phyloP scores from a whole-genome alignment of 2,113 vertebrate species.

The Girardinichthys multiradiatus region DNA sequence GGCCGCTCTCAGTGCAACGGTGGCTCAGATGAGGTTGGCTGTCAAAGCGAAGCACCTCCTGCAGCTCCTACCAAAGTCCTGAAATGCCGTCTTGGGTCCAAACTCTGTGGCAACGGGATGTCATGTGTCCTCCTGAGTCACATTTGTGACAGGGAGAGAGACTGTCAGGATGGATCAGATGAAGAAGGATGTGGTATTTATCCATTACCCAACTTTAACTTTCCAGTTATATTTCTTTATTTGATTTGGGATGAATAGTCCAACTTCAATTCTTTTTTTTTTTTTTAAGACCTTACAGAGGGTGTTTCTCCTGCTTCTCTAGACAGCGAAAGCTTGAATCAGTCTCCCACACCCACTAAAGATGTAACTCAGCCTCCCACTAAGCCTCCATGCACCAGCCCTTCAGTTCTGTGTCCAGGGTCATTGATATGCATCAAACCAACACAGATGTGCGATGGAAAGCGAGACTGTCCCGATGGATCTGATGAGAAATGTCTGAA shows the following conservation, averaged over 20 bases:
- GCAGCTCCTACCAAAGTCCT: neutral
- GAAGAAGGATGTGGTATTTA: slow-evolving; percentile 23
- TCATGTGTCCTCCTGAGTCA: slow-evolving; percentile 34
- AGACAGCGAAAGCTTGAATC: neutral
- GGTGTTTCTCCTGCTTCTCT: neutral
- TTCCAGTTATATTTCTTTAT: neutral
- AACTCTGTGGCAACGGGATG: slow-evolving; percentile 69
- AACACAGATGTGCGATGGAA: slow-evolving; percentile 83
- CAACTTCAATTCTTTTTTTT: neutral
- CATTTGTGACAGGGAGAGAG: slow-evolving; percentile 2
- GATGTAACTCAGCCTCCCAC: neutral
- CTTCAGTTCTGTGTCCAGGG: slow-evolving; percentile 76
- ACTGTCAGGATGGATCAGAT: slow-evolving; percentile 17
- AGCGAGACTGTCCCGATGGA: slow-evolving; percentile 84
- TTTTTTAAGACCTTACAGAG: slow-evolving; percentile 4
- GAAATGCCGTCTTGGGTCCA: slow-evolving; percentile 64
- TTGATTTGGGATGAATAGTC: neutral
- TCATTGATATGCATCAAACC: slow-evolving; percentile 79
- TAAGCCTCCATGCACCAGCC: slow-evolving; percentile 35
- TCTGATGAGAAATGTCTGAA: slow-evolving; percentile 84
- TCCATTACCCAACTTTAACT: neutral
- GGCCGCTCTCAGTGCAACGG: slow-evolving; percentile 9
- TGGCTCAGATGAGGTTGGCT: slow-evolving; percentile 10
- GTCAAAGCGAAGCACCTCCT: neutral
- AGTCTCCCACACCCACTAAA: neutral